Evolutionary conservation across 2,888 invertebrate species (phyloP), one percentile per base, ranked within the genome.

Genomic region (Caenorhabditis uteleia): DNA sequence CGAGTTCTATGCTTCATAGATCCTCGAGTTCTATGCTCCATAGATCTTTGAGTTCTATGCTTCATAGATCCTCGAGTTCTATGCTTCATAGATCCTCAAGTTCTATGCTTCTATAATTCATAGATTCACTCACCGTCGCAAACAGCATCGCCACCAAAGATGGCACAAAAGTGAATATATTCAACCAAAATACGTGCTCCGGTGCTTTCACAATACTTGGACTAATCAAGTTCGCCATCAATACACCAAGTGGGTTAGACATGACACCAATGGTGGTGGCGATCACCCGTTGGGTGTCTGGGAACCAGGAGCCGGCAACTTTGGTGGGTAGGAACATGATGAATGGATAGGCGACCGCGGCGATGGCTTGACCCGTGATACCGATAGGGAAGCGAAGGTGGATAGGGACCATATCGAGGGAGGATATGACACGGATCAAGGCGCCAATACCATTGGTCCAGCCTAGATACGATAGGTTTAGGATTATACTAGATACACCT

Each of bases 261-360:
- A 83, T 80, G 82, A 68, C 71, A 26, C 77, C 79, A 39, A 81
- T 75, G 10, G 85, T 86, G 36, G 86, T 87, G 5, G 86, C 87
- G 27, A 85, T 74, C 8, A 85, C 85, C 40, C 87, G 75, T 70
- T 87, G 85, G 26, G 82, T 82, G 43, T 84, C 84, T 1, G 84
- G 82, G 78, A 82, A 82, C 82, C 82, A 82, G n/a, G 81, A 72
- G 20, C 77, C 80, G 16, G 81, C 81, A 7, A 81, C 80, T 77
- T 86, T 87, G 12, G 87, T 85, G 3, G 86, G 85, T 43, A 85
- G 80, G 76, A 85, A 86, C 84, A 87, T 83, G 44, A 86, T 83
- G 77, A 87, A 86, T 12, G 86, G 86, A 65, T 87, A 87, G 27
- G 86, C 85, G 64, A 84, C 76, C 21, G 86, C 86, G 23, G 86